Evolutionary conservation across 2,888 invertebrate species (phyloP).

Genomic region (Sarcophaga caerulescens): DNA sequence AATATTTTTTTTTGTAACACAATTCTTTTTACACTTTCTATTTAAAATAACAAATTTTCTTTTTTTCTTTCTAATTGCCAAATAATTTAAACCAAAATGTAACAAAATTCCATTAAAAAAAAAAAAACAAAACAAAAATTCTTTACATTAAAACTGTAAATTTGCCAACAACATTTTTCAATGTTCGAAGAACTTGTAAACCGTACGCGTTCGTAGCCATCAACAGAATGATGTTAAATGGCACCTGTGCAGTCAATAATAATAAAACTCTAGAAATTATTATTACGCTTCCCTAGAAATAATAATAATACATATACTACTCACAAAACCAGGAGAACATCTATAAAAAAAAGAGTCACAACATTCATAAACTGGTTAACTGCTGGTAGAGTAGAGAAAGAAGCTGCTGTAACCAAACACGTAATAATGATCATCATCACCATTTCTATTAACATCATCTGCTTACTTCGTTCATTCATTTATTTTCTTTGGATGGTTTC

Average conservation of each 20-base stretch:
- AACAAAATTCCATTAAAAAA: slow-evolving; percentile 60
- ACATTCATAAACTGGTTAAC: slow-evolving; percentile 19
- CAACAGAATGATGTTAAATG: slow-evolving; percentile 74
- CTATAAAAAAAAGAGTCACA: slow-evolving; percentile 11
- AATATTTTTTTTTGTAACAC: not conserved
- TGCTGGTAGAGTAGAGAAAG: not conserved
- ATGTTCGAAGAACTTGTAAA: slow-evolving; percentile 57
- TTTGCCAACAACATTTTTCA: not conserved
- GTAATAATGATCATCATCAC: not conserved
- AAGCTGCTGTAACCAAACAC: not conserved
- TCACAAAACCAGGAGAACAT: not conserved
- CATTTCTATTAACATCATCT: not conserved
- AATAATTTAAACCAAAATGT: slow-evolving; percentile 49
- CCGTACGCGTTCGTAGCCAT: slow-evolving; percentile 72
- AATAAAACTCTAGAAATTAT: slow-evolving; percentile 32
- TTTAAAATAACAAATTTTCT: slow-evolving; percentile 16
- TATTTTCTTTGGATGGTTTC: too few species aligned
- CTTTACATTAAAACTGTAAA: slow-evolving; percentile 7
- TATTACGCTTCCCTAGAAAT: slow-evolving; percentile 26
- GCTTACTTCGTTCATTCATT: too few species aligned
- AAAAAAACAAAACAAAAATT: too few species aligned
- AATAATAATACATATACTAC: slow-evolving; percentile 1
- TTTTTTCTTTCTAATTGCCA: not conserved
- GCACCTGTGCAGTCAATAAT: slow-evolving; percentile 21
- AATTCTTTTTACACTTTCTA: slow-evolving; percentile 61